phyloP scores from a whole-genome alignment of 2,888 invertebrate genomes.

The Tenthredo livida region DNA sequence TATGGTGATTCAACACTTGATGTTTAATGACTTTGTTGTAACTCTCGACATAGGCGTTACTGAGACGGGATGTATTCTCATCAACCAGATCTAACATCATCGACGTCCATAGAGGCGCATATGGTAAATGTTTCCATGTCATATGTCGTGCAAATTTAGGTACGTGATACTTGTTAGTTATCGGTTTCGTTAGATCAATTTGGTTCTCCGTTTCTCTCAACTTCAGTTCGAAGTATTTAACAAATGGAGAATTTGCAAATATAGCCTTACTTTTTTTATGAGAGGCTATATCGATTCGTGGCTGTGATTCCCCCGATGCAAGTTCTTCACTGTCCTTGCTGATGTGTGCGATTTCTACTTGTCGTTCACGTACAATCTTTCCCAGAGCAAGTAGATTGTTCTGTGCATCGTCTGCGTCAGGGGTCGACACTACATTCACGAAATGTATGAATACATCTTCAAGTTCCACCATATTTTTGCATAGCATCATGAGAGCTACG shows the following conservation, averaged over 20 bases:
- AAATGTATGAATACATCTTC: neutral
- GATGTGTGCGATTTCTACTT: neutral
- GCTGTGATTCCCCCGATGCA: neutral
- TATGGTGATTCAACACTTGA: constrained; percentile 12
- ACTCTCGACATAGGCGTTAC: constrained; percentile 48
- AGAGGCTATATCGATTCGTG: neutral
- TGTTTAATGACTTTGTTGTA: constrained; percentile 36
- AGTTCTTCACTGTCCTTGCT: neutral
- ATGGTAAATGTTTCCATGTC: constrained; percentile 23
- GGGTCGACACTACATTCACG: constrained; percentile 12
- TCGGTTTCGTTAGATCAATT: neutral
- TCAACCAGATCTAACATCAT: constrained; percentile 9
- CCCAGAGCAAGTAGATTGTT: neutral
- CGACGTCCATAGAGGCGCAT: constrained; percentile 10
- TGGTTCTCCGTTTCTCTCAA: neutral
- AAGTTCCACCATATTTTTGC: constrained; percentile 16
- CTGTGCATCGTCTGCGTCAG: neutral
- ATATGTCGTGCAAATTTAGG: constrained; percentile 22
- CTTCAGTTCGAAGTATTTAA: neutral
- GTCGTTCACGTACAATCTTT: neutral
- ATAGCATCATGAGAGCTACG: neutral
- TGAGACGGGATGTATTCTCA: constrained; percentile 38
- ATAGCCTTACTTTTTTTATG: constrained; percentile 18
- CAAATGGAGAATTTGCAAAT: constrained; percentile 19
- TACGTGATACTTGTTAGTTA: constrained; percentile 1